Evolutionary conservation across 1,140 invertebrate species (phyloP).

Genomic region (Drosophila auraria): DNA sequence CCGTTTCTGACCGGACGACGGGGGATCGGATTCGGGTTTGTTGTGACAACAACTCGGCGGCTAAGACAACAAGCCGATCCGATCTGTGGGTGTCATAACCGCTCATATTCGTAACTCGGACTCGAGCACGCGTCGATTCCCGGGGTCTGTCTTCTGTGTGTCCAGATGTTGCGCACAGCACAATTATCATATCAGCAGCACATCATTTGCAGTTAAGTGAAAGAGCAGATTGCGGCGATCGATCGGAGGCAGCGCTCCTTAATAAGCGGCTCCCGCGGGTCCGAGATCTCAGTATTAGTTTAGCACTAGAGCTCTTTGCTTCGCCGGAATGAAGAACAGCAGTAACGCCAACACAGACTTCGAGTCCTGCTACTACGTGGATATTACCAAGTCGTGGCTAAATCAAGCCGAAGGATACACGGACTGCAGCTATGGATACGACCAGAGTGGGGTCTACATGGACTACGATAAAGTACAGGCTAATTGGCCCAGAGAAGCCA

Average conservation of each 20-base stretch:
- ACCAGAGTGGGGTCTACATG: conserved; percentile 9
- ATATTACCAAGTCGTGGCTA: conserved; percentile 43
- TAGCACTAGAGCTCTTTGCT: background rate
- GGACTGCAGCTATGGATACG: conserved; percentile 50
- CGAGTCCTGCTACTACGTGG: conserved; percentile 32
- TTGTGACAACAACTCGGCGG: conserved; percentile 64
- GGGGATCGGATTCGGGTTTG: conserved; percentile 49
- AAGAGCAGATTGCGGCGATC: conserved; percentile 72
- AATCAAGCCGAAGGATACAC: conserved; percentile 37
- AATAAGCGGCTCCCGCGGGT: conserved; percentile 41
- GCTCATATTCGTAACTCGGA: conserved; percentile 31
- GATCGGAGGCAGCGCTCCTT: conserved; percentile 31
- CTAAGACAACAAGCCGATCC: conserved; percentile 57
- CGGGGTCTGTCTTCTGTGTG: conserved; percentile 20
- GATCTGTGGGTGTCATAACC: conserved; percentile 74
- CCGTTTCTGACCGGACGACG: conserved; percentile 54
- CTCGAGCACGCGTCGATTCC: conserved; percentile 58
- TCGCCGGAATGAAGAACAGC: conserved; percentile 53
- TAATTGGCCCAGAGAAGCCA: conserved; percentile 29
- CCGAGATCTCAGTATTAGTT: conserved; percentile 55
- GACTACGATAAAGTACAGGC: conserved; percentile 16
- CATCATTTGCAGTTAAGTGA: conserved; percentile 78
- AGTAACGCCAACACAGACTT: conserved; percentile 14
- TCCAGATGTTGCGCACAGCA: conserved; percentile 74
- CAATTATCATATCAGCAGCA: conserved; percentile 81